Conservation (phyloP, 2,888 invertebrate species). For the Dynastes hyllus region DNA sequence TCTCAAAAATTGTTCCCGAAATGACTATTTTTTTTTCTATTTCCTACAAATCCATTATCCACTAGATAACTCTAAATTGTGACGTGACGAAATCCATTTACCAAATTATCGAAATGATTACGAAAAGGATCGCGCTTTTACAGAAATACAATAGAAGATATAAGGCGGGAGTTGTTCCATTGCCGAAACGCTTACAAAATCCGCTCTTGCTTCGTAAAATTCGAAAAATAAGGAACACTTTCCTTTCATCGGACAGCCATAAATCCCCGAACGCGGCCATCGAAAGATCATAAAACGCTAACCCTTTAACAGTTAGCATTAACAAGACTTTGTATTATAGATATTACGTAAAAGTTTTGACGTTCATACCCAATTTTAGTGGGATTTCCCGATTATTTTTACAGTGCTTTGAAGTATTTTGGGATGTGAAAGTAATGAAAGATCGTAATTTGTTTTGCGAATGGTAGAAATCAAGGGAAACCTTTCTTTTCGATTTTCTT, state of each 20-base stretch:
- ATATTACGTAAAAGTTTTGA: slow-evolving; percentile 41
- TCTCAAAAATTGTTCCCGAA: no score
- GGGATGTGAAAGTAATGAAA: no score
- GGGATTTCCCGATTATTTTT: no score
- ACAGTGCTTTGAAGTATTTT: no score
- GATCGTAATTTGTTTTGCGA: no score
- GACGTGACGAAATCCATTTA: no score
- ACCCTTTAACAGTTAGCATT: slow-evolving; percentile 43
- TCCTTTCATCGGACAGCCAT: background rate
- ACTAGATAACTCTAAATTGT: no score
- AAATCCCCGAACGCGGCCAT: slow-evolving; percentile 10
- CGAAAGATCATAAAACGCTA: slow-evolving; percentile 38
- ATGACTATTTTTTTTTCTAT: no score
- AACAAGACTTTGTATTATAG: slow-evolving; percentile 30
- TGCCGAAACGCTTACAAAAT: slow-evolving; percentile 1
- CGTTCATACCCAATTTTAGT: no score
- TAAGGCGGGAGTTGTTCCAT: background rate
- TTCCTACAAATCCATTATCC: no score
- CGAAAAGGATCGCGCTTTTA: background rate
- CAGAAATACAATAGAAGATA: background rate
- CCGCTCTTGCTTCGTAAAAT: background rate
- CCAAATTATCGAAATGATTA: background rate
- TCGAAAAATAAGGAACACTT: slow-evolving; percentile 10
- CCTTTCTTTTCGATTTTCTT: no score
- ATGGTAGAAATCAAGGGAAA: no score